Percentiles rank a stretch among this genome's conserved stretches.
Evolutionary conservation across 2,888 invertebrate genomes (phyloP).

Genomic region (Heteromurus nitidus): DNA sequence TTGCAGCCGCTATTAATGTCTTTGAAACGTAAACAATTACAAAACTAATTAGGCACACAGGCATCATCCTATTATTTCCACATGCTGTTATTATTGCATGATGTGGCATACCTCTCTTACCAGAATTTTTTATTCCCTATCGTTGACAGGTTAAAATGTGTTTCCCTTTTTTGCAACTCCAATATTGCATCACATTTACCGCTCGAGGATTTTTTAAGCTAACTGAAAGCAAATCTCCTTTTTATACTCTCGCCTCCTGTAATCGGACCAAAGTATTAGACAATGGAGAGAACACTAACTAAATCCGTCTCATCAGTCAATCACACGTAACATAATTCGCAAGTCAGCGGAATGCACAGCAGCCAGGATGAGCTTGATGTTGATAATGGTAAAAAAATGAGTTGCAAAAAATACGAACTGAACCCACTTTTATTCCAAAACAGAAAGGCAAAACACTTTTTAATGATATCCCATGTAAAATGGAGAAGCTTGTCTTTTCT

Average conservation of each 20-base stretch:
- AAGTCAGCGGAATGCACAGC: constrained; percentile 12
- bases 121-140: not conserved
- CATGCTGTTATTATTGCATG: too few species aligned
- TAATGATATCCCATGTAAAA: constrained; percentile 31
- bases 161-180: constrained; percentile 5
- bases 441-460: constrained; percentile 16
- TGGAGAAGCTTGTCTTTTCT: not conserved
- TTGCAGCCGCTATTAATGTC: too few species aligned
- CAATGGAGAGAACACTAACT: constrained; percentile 13
- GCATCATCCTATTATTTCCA: too few species aligned
- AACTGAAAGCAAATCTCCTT: too few species aligned
- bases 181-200: not conserved
- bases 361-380: too few species aligned
- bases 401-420: not conserved
- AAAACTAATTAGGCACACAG: too few species aligned
- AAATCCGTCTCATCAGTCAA: constrained; percentile 30
- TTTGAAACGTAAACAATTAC: constrained; percentile 30
- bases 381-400: not conserved
- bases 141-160: constrained; percentile 33
- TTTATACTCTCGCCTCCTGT: too few species aligned
- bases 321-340: constrained; percentile 29
- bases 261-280: too few species aligned
- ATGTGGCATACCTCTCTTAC: too few species aligned
- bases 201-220: too few species aligned
- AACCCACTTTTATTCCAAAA: not conserved